phyloP scores from a whole-genome alignment of 1,140 invertebrate genomes.

The Papilio aristodemus region DNA sequence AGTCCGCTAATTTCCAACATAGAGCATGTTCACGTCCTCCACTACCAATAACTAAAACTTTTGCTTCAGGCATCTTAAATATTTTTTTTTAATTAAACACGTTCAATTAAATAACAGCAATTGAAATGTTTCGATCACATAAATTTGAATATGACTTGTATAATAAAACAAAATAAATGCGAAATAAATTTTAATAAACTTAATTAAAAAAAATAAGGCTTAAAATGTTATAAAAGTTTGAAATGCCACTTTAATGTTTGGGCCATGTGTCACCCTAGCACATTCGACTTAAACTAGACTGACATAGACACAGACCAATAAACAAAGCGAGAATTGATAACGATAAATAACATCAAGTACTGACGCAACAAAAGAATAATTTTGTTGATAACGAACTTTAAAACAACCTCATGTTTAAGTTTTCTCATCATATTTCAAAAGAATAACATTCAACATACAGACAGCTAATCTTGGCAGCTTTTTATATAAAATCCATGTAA shows the following conservation, averaged over 20 bases:
- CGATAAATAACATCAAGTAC: conserved; percentile 9
- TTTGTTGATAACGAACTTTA: conserved; percentile 7
- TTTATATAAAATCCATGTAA: too few species aligned
- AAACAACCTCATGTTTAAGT: too few species aligned
- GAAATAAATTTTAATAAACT: conserved; percentile 20
- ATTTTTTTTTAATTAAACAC: conserved; percentile 36
- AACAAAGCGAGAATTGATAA: conserved; percentile 30
- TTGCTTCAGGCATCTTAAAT: conserved; percentile 62
- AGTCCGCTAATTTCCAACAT: conserved; percentile 94
- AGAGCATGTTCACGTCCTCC: conserved; percentile 98
- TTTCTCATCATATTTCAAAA: too few species aligned
- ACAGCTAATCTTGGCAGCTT: too few species aligned
- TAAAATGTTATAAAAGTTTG: conserved; percentile 35
- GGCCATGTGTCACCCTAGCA: conserved; percentile 42
- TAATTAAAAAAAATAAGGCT: conserved; percentile 22
- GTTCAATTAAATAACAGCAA: conserved; percentile 30
- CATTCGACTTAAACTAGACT: conserved; percentile 4
- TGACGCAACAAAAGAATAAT: conserved; percentile 20
- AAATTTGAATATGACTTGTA: neutral
- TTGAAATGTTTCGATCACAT: conserved; percentile 23
- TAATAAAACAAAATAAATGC: conserved; percentile 4
- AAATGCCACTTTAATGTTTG: conserved; percentile 55
- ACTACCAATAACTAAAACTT: conserved; percentile 92
- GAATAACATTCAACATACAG: too few species aligned
- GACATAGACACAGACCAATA: conserved; percentile 6